These are phyloP conservation scores for Leptinotarsa texana DNA, from an alignment of 1,140 invertebrate genomes.

Conservation along the genomic window DNA sequence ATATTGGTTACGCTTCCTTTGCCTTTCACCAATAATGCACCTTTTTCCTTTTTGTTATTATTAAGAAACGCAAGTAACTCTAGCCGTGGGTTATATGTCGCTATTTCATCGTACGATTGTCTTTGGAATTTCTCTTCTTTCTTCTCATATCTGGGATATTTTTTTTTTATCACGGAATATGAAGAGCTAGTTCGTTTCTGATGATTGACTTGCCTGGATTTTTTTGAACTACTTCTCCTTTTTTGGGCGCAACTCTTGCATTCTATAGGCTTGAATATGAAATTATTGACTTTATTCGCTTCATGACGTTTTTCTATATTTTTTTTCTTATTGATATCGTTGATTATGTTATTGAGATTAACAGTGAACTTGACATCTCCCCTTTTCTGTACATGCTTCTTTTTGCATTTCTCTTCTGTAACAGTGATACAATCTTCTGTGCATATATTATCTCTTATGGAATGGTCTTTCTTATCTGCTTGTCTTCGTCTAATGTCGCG, in stretches of 20 bases:
- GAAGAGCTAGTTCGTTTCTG: slow-evolving; percentile 9
- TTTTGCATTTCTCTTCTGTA: slow-evolving; percentile 5
- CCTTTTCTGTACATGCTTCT: slow-evolving; percentile 1
- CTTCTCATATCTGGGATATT: slow-evolving; percentile 2
- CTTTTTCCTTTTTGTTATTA: not conserved
- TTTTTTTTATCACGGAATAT: not conserved
- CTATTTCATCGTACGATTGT: slow-evolving; percentile 1
- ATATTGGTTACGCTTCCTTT: not conserved
- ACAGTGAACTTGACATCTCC: not conserved
- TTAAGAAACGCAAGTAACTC: not conserved
- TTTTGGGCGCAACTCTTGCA: not conserved
- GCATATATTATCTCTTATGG: not conserved
- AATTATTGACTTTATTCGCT: slow-evolving; percentile 15
- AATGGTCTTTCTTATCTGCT: not conserved
- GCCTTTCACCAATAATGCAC: not conserved
- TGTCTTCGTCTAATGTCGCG: not conserved
- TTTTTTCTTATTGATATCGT: slow-evolving; percentile 7
- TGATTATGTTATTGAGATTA: slow-evolving; percentile 7
- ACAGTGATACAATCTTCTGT: slow-evolving; percentile 14
- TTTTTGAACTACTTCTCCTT: not conserved
- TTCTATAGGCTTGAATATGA: slow-evolving; percentile 14
- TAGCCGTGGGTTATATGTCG: not conserved
- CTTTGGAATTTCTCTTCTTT: slow-evolving; percentile 3
- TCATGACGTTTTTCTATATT: not conserved
- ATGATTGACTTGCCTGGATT: not conserved